phyloP scores from a whole-genome alignment of 2,797 vertebrate genomes.

The Dipus sagitta region DNA sequence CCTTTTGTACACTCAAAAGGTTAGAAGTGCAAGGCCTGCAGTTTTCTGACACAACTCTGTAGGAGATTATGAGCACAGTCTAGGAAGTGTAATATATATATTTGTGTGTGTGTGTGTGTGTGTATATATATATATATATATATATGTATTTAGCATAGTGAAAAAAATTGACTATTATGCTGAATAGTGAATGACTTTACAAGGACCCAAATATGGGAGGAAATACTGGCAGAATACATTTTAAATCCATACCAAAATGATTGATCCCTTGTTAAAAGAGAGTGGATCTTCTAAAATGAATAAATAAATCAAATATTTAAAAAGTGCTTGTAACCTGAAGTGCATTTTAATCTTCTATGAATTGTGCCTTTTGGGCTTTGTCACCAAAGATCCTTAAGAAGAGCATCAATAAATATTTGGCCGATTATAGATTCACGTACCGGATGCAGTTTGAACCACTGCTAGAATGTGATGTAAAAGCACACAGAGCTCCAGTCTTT shows the following conservation, averaged over 20 bases:
- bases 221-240: background rate
- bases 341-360: conserved; percentile 72
- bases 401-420: conserved; percentile 56
- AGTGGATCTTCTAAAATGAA: background rate
- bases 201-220: background rate
- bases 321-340: conserved; percentile 4
- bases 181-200: conserved; percentile 64
- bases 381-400: conserved; percentile 46
- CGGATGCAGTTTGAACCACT: conserved; percentile 57
- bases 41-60: conserved; percentile 59
- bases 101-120: conserved; percentile 65
- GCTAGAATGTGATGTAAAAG: background rate
- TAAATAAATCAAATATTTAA: background rate
- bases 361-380: conserved; percentile 33
- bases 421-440: conserved; percentile 59
- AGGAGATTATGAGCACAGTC: conserved; percentile 64
- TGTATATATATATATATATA: no score
- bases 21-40: conserved; percentile 70
- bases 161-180: conserved; percentile 64
- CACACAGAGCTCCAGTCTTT: conserved; percentile 36
- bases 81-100: conserved; percentile 59
- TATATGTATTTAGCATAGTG: conserved; percentile 74
- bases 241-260: conserved; percentile 60
- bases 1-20: conserved; percentile 41
- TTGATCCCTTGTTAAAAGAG: background rate